Conservation (phyloP, 2,797 vertebrate species). For the Yasuhikotakia modesta region DNA sequence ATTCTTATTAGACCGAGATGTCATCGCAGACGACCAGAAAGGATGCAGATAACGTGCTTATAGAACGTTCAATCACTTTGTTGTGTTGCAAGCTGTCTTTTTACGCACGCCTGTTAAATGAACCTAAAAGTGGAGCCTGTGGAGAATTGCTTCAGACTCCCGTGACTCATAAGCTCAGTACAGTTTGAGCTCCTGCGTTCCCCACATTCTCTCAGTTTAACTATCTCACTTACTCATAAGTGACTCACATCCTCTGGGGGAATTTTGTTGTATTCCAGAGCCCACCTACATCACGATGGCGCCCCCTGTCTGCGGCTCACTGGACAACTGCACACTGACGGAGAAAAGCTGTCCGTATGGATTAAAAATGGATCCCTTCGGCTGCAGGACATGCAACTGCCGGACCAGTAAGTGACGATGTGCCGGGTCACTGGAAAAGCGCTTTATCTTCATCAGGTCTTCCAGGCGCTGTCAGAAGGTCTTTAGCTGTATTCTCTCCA, state of each 20-base stretch:
- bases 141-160: conserved; percentile 47
- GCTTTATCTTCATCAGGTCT: conserved; percentile 15
- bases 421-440: background rate
- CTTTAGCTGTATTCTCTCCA: conserved; percentile 47
- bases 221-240: conserved; percentile 45
- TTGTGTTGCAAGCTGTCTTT: conserved; percentile 34
- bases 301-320: conserved; percentile 78
- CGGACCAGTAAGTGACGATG: conserved; percentile 80
- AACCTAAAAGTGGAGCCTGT: conserved; percentile 39
- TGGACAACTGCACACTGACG: conserved; percentile 81
- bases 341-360: conserved; percentile 83
- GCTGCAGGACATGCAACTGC: conserved; percentile 85
- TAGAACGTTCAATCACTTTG: conserved; percentile 24
- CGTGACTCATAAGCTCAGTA: conserved; percentile 48
- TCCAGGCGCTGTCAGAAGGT: conserved; percentile 27
- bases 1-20: conserved; percentile 41
- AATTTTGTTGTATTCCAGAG: conserved; percentile 69
- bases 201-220: conserved; percentile 27
- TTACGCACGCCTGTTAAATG: conserved; percentile 46
- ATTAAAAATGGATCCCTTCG: conserved; percentile 79
- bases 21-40: conserved; percentile 8
- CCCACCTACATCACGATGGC: conserved; percentile 89
- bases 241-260: conserved; percentile 49
- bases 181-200: conserved; percentile 35
- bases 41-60: conserved; percentile 27